These are phyloP conservation scores for Leptinotarsa tumamoca DNA, from an alignment of 2,888 invertebrate genomes.

Conservation along the genomic window DNA sequence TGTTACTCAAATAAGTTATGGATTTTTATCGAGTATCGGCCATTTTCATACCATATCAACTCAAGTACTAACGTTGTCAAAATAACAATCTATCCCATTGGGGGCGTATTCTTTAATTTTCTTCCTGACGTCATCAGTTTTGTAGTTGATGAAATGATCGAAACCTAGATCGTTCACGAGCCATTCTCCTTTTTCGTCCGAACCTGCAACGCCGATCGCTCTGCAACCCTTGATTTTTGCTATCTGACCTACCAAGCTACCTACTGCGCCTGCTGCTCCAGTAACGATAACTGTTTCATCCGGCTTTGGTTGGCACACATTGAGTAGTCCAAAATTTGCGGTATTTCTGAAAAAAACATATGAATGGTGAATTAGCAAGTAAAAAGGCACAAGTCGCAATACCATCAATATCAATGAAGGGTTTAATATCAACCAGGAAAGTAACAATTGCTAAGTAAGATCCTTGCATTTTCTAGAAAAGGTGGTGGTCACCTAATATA, in stretches of 20 bases:
- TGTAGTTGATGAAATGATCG: conserved; percentile 80
- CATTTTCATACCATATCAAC: no score
- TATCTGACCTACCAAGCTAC: conserved; percentile 82
- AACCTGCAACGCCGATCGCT: conserved; percentile 80
- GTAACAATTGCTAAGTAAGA: no score
- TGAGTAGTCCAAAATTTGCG: conserved; percentile 80
- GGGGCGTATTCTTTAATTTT: conserved; percentile 74
- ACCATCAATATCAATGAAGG: no score
- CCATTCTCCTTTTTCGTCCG: conserved; percentile 79
- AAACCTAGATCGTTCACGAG: conserved; percentile 74
- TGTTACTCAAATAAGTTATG: no score
- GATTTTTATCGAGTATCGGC: no score
- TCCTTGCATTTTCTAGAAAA: no score
- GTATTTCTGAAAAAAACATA: conserved; percentile 70
- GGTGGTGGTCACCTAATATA: no score
- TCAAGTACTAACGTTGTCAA: conserved; percentile 76
- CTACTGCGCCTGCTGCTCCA: conserved; percentile 84
- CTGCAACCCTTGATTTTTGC: conserved; percentile 78
- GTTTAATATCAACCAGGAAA: no score
- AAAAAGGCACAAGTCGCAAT: no score
- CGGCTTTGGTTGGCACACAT: conserved; percentile 77
- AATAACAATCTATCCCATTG: conserved; percentile 81
- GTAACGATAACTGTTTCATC: conserved; percentile 81
- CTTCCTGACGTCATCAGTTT: conserved; percentile 69
- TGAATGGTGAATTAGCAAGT: neutral